Base-by-base conservation (phyloP, 1,140 invertebrate species). In the Geopemphigus sp. region DNA sequence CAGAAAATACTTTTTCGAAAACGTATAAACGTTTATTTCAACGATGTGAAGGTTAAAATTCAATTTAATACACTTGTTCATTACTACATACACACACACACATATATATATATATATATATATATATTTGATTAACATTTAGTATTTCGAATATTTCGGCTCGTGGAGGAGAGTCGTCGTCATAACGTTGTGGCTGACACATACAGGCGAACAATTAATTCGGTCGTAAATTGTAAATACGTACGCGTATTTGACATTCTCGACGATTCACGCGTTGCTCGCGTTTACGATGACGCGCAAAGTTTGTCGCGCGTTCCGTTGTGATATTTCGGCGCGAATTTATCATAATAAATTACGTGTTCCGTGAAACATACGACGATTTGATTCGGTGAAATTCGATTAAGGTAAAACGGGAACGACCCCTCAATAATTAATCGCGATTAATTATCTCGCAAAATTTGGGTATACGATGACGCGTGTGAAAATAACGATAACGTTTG, bases 331-430 rank as follows among this genome's bases (percentile, higher is more conserved):
- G 22, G 3, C 17, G 45, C 15, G 66, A 68, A 68, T 68, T 68
- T 22, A 68, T 8, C 32, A 39, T 8, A 8, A 39, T 8, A 39
- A 39, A 50, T 14, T 68, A 53, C 45, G 47, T 53, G 47, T 2
- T 15, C 39, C 22, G 15, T 2, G 22, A 50, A 24, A 50, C 24
- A 26, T 24, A 26, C 47, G 22, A 53, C 53, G 26, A 70, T 70
- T 70, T 50, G 45, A 50, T 70, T 50, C 17, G 12, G 17, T 50
- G 39, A 50, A 50, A 70, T 50, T 50, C n/a, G 66, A 66, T 47
- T 66, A 66, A 47, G 64, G 64, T 47, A 39, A 66, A 66, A 66
- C 39, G 64, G n/a, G n/a, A n/a, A n/a, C n/a, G n/a, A n/a, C n/a
- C n/a, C n/a, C n/a, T n/a, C n/a, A n/a, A n/a, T n/a, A n/a, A n/a